Base-by-base conservation (phyloP, 2,113 vertebrate species). In the Antechinus flavipes region DNA sequence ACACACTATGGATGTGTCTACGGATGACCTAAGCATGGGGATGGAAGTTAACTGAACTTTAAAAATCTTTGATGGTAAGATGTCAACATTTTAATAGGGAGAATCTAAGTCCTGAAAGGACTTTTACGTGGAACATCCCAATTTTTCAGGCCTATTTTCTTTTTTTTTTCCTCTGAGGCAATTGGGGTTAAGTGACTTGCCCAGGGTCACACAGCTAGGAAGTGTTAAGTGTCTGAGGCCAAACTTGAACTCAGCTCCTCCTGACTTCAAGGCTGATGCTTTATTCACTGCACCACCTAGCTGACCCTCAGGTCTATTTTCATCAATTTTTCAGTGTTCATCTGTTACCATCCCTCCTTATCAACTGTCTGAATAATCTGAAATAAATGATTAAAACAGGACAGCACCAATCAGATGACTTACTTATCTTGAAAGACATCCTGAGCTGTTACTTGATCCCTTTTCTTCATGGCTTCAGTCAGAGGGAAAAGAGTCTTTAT, bases 391-490 rank as follows among this genome's bases (percentile, higher is more conserved):
- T 42, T 84, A 84, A 84, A 42, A 42, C 68, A 84, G 42, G n/a
- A 42, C 68, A 84, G 68, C n/a, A 93, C 25, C 49, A 91, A 5
- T 84, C 0, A 0, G 0, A 90, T 58, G 96, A 98, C 98, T 98
- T 97, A 99, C 99, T 98, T 99, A 97, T 99, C 99, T 97, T 99
- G 99, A 98, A 99, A 99, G 95, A 99, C 98, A 94, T 99, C 98
- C 96, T 99, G 99, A 58, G 99, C 99, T 53, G 99, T 99, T 97
- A 99, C 99, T 47, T 98, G 98, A 91, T 99, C 99, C 98, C 99
- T 99, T 97, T 98, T 99, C 98, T 99, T 99, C 98, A 98, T 95
- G 96, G 98, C 99, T 97, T 99, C 99, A 54, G 98, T 99, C 61
- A 99, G 99, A 47, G 99, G 99, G 94, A 99, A 99, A 58, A 98